Base-by-base conservation (phyloP, 2,888 invertebrate species). In the Netelia virgata region DNA sequence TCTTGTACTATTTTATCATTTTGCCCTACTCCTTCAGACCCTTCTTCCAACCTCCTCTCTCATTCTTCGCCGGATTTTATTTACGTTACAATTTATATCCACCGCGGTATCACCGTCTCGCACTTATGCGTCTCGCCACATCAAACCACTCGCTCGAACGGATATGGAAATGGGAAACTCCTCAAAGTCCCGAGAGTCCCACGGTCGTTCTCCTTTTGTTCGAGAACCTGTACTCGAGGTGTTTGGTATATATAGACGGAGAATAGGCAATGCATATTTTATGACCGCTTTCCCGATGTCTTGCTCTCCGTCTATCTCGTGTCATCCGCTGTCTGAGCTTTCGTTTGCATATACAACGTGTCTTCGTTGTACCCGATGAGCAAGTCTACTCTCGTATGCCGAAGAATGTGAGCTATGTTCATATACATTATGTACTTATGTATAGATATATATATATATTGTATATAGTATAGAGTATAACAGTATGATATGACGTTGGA, bases 211-310 rank as follows among this genome's bases (percentile, higher is more conserved):
- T 85, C 88, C 89, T 90, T 90, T 90, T 90, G 88, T 90, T 90
- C 86, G 68, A 77, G 86, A 78, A 86, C 18, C 47, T 47, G 11
- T 47, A 14, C 47, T 10, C 14, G 47, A 47, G 47, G 14, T 47
- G 36, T 3, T 47, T 14, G 47, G 14, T 11, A 47, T 10, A 47
- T 14, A 14, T 14, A 47, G 47, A 47, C 18, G 55, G 50, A 87
- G 88, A 91, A 91, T 91, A 89, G 90, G 88, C 89, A 89, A 91
- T 92, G 90, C 91, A 92, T 92, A 92, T 92, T 92, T 92, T 91
- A 92, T 89, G 88, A 88, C 86, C 87, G 86, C 77, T 83, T 72
- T 72, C 61, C 86, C 87, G 83, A 88, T 88, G 86, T 88, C 87
- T 88, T 73, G 57, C 78, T 84, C 70, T 72, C 84, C 59, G 72